These are phyloP conservation scores for Pteronotus mesoamericanus DNA, from an alignment of 2,797 vertebrate genomes.

Conservation along the genomic window DNA sequence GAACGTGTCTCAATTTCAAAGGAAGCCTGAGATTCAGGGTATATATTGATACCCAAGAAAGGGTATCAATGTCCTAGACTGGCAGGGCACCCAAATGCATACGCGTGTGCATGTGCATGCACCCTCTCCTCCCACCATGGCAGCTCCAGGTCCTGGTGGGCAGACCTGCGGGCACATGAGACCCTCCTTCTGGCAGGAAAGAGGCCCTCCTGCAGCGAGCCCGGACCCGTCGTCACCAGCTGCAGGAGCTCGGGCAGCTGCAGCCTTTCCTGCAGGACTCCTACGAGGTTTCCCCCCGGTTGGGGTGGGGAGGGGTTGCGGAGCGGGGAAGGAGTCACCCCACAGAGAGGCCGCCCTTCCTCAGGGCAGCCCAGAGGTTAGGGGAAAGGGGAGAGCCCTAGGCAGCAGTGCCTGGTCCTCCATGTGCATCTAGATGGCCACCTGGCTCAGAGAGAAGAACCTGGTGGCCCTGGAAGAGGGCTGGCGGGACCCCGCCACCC, in stretches of 20 bases:
- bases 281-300: conserved; percentile 83
- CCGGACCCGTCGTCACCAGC: conserved; percentile 76
- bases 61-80: not conserved
- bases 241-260: conserved; percentile 86
- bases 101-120: accelerated
- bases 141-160: not conserved
- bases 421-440: conserved; percentile 71
- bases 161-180: not conserved
- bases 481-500: conserved; percentile 87
- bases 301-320: not conserved
- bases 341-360: not conserved
- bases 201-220: conserved; percentile 84
- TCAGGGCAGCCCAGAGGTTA: not conserved
- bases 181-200: conserved; percentile 79
- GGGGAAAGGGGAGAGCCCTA: not conserved
- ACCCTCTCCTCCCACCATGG: accelerated
- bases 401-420: not conserved
- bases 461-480: conserved; percentile 87
- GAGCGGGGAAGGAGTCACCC: not conserved
- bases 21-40: not conserved
- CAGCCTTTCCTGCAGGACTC: conserved; percentile 88
- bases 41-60: not conserved
- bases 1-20: not conserved
- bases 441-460: conserved; percentile 90
- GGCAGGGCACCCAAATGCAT: too few relatives aligned